phyloP scores from a whole-genome alignment of 1,140 invertebrate genomes.

The Harpegnathos saltator region DNA sequence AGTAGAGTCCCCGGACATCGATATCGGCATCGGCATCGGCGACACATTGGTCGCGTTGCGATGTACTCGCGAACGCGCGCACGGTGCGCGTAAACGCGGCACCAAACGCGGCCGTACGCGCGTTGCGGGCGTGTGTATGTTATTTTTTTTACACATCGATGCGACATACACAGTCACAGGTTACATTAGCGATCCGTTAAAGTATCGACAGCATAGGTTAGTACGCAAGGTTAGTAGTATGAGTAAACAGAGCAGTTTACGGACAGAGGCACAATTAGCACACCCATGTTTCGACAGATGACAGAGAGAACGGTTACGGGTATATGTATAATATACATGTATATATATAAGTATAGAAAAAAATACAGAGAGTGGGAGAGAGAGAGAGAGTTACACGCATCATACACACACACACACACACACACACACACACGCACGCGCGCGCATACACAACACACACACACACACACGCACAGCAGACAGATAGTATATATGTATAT shows the following conservation, averaged over 20 bases:
- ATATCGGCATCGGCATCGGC: neutral
- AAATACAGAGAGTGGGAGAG: neutral
- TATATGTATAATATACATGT: constrained; percentile 41
- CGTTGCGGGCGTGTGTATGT: neutral
- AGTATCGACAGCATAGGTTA: constrained; percentile 75
- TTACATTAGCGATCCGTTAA: constrained; percentile 28
- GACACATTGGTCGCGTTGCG: neutral
- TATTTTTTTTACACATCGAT: constrained; percentile 20
- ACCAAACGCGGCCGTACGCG: constrained; percentile 16
- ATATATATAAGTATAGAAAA: constrained; percentile 45
- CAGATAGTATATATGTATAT: constrained; percentile 34
- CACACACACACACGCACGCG: too few relatives aligned
- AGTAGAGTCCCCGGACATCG: constrained; percentile 3
- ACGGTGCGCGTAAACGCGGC: constrained; percentile 71
- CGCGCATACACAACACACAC: too few relatives aligned
- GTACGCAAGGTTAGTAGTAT: constrained; percentile 69
- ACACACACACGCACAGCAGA: too few relatives aligned
- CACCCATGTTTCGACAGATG: constrained; percentile 81
- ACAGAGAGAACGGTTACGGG: constrained; percentile 63
- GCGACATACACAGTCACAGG: constrained; percentile 18
- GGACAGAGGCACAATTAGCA: constrained; percentile 85
- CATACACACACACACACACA: too few relatives aligned
- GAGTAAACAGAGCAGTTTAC: constrained; percentile 82
- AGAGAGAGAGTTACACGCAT: constrained; percentile 32
- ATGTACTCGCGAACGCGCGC: neutral